These are phyloP conservation scores for Falco naumanni DNA, from an alignment of 2,797 vertebrate genomes.

Conservation along the genomic window DNA sequence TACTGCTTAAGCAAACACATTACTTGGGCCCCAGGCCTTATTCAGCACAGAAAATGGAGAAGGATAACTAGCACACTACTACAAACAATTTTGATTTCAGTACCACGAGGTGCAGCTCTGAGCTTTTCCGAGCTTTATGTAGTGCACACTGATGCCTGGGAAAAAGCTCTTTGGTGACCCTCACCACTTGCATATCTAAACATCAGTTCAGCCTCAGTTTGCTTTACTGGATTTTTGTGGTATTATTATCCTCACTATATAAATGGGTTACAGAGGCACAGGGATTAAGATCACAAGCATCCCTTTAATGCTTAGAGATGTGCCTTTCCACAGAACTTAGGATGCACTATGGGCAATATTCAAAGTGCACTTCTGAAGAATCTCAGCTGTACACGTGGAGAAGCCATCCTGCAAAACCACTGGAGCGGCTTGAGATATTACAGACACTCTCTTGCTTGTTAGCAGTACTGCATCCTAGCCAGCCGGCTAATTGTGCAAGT, in stretches of 20 bases:
- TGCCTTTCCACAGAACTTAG: slow-evolving; percentile 17
- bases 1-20: background rate
- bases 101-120: background rate
- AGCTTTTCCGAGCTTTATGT: background rate
- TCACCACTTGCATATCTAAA: background rate
- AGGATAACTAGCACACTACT: background rate
- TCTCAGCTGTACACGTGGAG: background rate
- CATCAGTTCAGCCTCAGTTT: slow-evolving; percentile 7
- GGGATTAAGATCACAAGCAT: slow-evolving; percentile 44
- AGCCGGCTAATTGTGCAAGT: background rate
- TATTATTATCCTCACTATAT: slow-evolving; percentile 6
- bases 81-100: background rate
- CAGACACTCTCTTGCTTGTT: background rate
- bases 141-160: background rate
- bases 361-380: slow-evolving; percentile 26
- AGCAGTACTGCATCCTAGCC: background rate
- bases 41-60: background rate
- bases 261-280: slow-evolving; percentile 13
- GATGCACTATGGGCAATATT: background rate
- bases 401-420: slow-evolving; percentile 2
- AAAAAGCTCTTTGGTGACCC: background rate
- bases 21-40: background rate
- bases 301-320: slow-evolving; percentile 9
- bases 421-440: background rate
- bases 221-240: slow-evolving; percentile 27